These are phyloP conservation scores for Ptychochromis oligacanthus DNA, from an alignment of 2,113 vertebrate species.

Conservation along the genomic window DNA sequence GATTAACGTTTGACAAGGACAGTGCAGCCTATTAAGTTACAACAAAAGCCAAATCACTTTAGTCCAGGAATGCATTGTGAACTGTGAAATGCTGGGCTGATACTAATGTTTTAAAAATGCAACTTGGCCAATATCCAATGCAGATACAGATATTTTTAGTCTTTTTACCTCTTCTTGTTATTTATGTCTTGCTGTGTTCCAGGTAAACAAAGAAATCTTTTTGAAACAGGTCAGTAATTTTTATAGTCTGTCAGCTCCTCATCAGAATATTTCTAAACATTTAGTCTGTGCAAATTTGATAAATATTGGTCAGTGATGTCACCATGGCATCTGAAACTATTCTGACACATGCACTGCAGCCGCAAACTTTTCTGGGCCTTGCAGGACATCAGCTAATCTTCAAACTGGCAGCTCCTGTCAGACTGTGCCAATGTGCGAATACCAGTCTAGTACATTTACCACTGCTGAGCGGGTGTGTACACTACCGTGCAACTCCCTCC, in stretches of 20 bases:
- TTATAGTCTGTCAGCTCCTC: neutral
- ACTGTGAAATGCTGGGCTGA: too few species aligned
- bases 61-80: too few species aligned
- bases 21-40: neutral
- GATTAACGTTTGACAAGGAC: neutral
- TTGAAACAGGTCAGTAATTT: neutral
- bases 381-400: neutral
- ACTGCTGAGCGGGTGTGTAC: neutral
- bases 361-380: neutral
- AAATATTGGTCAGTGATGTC: neutral
- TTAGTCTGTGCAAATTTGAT: neutral
- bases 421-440: neutral
- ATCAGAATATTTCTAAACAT: neutral
- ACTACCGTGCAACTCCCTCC: neutral
- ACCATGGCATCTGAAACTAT: neutral
- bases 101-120: too few species aligned
- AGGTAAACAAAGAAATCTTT: too few species aligned
- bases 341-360: neutral
- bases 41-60: neutral
- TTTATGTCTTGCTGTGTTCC: neutral
- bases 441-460: accelerated
- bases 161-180: neutral
- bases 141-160: neutral
- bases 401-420: neutral
- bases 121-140: neutral